Conservation (phyloP, 2,797 vertebrate species). For the Fratercula arctica region DNA sequence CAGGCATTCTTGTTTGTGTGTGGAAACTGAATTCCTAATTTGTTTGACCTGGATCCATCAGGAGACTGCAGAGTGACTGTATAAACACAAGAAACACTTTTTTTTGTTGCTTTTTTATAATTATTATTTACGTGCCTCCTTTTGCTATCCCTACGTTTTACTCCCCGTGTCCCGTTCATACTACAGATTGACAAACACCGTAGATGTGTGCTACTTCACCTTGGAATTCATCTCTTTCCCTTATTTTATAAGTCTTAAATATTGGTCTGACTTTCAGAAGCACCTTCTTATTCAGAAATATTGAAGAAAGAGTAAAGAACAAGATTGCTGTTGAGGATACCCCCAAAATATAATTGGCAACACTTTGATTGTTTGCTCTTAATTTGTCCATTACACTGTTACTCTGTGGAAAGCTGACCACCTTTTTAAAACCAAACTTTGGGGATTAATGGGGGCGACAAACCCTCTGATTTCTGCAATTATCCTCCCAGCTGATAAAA, state of each 20-base stretch:
- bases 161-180: background rate
- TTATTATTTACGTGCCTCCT: background rate
- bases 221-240: background rate
- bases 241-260: conserved; percentile 19
- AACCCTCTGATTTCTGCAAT: background rate
- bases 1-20: background rate
- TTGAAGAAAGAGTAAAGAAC: background rate
- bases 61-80: background rate
- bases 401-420: background rate
- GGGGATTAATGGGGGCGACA: background rate
- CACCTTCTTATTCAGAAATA: background rate
- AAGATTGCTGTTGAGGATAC: background rate
- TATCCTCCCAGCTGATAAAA: background rate
- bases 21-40: background rate
- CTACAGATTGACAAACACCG: background rate
- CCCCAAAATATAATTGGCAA: background rate
- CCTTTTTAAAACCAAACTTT: background rate
- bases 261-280: background rate
- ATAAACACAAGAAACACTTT: background rate
- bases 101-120: background rate
- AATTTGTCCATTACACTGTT: background rate
- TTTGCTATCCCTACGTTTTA: background rate
- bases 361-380: background rate
- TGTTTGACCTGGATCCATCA: background rate
- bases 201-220: background rate